phyloP scores from a whole-genome alignment of 2,113 vertebrate species.

The Neodon shergylaensis region DNA sequence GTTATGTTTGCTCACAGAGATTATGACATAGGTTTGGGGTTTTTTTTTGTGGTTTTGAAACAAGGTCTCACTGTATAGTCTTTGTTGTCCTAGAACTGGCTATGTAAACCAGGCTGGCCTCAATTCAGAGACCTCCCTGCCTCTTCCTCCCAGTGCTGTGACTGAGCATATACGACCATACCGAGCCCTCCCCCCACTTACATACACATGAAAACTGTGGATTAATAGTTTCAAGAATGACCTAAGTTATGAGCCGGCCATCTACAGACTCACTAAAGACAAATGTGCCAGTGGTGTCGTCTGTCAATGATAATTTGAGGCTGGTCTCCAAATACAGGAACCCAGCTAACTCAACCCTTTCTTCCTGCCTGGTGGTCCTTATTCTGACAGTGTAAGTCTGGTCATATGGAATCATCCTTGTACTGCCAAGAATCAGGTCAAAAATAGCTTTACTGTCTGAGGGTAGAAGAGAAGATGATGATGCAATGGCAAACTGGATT shows the following conservation, averaged over 20 bases:
- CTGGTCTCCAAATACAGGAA: constrained; percentile 34
- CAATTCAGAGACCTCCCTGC: background rate
- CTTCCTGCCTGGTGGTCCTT: background rate
- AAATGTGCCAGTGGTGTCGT: background rate
- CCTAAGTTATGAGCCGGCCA: background rate
- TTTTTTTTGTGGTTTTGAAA: background rate
- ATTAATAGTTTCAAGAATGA: background rate
- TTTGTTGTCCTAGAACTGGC: background rate
- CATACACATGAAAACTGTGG: background rate
- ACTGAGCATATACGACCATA: background rate
- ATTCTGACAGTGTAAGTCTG: background rate
- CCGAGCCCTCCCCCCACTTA: background rate
- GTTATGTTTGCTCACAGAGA: constrained; percentile 11
- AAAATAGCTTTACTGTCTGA: constrained; percentile 25
- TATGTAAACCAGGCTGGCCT: background rate
- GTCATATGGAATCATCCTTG: background rate
- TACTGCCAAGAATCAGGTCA: background rate
- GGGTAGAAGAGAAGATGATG: background rate
- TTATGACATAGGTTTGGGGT: no score
- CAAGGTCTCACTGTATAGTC: background rate
- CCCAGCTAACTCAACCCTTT: background rate
- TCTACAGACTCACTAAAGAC: constrained; percentile 35
- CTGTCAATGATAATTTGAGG: background rate
- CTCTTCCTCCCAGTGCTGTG: background rate
- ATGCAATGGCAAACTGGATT: background rate